phyloP scores from a whole-genome alignment of 2,888 invertebrate genomes.

The Oscheius myriophilus region DNA sequence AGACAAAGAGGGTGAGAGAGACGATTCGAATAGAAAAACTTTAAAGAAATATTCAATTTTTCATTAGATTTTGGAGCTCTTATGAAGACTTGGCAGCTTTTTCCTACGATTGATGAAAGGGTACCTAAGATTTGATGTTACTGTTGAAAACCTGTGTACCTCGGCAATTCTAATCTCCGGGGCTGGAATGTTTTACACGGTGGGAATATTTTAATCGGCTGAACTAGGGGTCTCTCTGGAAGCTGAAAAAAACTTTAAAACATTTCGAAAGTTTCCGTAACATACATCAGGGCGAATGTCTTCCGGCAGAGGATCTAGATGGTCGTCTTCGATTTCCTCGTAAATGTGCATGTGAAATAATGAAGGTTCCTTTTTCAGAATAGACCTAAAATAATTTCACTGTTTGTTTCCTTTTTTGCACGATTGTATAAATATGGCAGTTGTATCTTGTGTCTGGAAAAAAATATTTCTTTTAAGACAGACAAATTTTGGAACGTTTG shows the following conservation, averaged over 20 bases:
- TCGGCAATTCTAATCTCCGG: conserved; percentile 3
- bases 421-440: too few species aligned
- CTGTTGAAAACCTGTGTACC: background rate
- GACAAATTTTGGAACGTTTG: background rate
- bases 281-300: conserved; percentile 43
- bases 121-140: conserved; percentile 22
- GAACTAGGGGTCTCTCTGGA: conserved; percentile 30
- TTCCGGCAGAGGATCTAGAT: conserved; percentile 41
- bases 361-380: conserved; percentile 41
- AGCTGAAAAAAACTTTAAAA: conserved; percentile 13
- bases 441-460: too few species aligned
- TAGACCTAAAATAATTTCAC: conserved; percentile 26
- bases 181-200: conserved; percentile 44
- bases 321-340: conserved; percentile 52
- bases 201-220: conserved; percentile 41
- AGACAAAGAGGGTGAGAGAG: conserved; percentile 12
- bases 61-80: conserved; percentile 19
- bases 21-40: too few species aligned
- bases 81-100: conserved; percentile 48
- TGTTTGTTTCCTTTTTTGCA: background rate
- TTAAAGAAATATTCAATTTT: conserved; percentile 37
- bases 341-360: conserved; percentile 45
- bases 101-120: conserved; percentile 41
- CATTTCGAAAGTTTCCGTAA: background rate
- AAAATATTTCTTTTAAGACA: too few species aligned